Conservation (phyloP, 2,797 vertebrate species). For the Luscinia luscinia region DNA sequence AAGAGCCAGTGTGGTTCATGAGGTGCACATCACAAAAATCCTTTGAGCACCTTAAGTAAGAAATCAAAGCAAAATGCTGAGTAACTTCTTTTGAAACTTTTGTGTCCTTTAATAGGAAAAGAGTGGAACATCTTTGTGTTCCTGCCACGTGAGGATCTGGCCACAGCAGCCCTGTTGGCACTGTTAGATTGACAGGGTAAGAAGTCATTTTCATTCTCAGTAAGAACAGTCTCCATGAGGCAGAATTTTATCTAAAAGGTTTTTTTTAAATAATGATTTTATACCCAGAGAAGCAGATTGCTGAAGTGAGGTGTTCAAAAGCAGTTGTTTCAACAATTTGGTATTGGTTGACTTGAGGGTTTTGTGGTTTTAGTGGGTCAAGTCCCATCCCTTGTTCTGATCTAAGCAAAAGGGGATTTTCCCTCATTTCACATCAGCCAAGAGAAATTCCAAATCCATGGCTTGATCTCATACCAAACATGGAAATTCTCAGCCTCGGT, state of each 20-base stretch:
- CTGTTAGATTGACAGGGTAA: slow-evolving; percentile 13
- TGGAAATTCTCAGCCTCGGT: background rate
- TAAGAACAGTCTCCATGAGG: background rate
- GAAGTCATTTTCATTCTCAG: background rate
- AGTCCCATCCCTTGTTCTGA: background rate
- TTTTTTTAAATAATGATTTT: background rate
- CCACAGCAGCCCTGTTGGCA: slow-evolving; percentile 3
- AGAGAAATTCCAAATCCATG: slow-evolving; percentile 1
- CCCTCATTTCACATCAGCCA: background rate
- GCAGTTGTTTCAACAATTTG: background rate
- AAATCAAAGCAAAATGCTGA: background rate
- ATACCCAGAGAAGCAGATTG: background rate
- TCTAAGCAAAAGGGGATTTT: background rate
- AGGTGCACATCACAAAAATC: background rate
- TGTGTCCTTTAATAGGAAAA: slow-evolving; percentile 13
- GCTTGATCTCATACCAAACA: slow-evolving; percentile 9
- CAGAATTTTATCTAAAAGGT: background rate
- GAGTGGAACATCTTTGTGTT: background rate
- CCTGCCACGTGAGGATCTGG: slow-evolving; percentile 6
- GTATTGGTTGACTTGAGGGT: background rate
- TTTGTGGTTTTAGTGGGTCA: background rate
- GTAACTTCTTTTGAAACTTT: background rate
- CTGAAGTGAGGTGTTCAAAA: background rate
- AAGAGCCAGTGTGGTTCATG: accelerated
- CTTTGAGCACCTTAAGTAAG: background rate